Evolutionary conservation across 2,113 vertebrate genomes (phyloP), one percentile per base, ranked within the genome.

Genomic region (Ptilonorhynchus violaceus): DNA sequence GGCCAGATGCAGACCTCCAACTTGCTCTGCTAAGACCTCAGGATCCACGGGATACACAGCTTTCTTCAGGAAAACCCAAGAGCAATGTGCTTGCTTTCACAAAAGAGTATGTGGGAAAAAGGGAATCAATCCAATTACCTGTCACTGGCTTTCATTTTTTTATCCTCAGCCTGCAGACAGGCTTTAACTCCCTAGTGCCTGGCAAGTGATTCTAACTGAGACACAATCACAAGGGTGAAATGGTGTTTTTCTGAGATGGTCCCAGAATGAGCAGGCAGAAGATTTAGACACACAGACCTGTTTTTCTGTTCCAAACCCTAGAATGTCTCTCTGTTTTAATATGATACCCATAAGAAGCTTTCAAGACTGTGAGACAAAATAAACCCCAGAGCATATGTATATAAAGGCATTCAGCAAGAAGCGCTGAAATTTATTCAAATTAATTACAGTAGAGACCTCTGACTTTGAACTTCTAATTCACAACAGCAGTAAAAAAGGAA

Each of bases 391-490:
- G 46, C 42, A 82, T 41, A 12, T 67, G 66, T 44, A 10, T 37
- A 87, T 92, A 67, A 90, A 85, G 91, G 63, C 59, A 68, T 95
- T 94, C 91, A 93, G 91, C 88, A 90, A 90, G 93, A 95, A 96
- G 42, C 0, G 91, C 92, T 96, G 92, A 93, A 85, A 79, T 97
- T 98, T 98, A 97, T 98, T 98, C 83, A 95, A 97, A 85, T 91
- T 95, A 97, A 94, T 95, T 91, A 97, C 95, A 98, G 85, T 79
- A 96, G 92, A 96, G 97, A 96, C 86, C 73, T 96, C 85, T 76
- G 95, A 88, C 68, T 94, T 95, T 44, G 85, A 86, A 89, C 68
- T 89, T 83, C 85, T 85, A 97, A 97, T 96, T 97, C 98, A 97
- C 95, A 97, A 95, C 84, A 96, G 93, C 94, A 97, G 85, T 93